Evolutionary conservation across 2,113 vertebrate species (phyloP).

Genomic region (Ia io): DNA sequence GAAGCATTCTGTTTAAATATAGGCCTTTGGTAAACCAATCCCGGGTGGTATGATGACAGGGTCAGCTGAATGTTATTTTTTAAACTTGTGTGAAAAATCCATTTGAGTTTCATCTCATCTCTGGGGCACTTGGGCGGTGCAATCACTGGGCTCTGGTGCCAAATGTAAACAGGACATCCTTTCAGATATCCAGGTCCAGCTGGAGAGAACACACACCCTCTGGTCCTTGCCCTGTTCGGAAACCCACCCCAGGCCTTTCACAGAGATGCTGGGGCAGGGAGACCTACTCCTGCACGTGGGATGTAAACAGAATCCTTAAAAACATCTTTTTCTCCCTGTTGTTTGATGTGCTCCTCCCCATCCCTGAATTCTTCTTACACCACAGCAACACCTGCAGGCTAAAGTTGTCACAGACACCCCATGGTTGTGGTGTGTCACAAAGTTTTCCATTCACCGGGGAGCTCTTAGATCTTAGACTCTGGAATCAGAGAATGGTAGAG

Average conservation of each 20-base stretch:
- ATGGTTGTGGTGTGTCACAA: constrained; percentile 57
- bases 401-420: constrained; percentile 58
- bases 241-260: constrained; percentile 79
- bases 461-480: background rate
- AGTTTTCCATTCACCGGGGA: constrained; percentile 13
- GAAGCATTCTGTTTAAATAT: constrained; percentile 74
- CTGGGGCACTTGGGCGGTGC: constrained; percentile 77
- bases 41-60: constrained; percentile 80
- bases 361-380: constrained; percentile 76
- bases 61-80: constrained; percentile 82
- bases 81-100: constrained; percentile 83
- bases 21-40: constrained; percentile 77
- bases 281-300: constrained; percentile 73
- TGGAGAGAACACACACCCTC: constrained; percentile 82
- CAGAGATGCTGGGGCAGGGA: constrained; percentile 74
- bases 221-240: constrained; percentile 79
- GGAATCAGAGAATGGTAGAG: background rate
- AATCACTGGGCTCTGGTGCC: constrained; percentile 78
- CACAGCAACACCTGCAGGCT: constrained; percentile 86
- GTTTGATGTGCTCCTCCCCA: constrained; percentile 75
- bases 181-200: constrained; percentile 82
- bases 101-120: constrained; percentile 79
- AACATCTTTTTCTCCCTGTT: constrained; percentile 79
- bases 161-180: constrained; percentile 89
- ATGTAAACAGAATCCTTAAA: constrained; percentile 82